Percentiles rank a stretch among this genome's conserved stretches.
Evolutionary conservation across 2,797 vertebrate species (phyloP).

Genomic region (Enoplosus armatus): DNA sequence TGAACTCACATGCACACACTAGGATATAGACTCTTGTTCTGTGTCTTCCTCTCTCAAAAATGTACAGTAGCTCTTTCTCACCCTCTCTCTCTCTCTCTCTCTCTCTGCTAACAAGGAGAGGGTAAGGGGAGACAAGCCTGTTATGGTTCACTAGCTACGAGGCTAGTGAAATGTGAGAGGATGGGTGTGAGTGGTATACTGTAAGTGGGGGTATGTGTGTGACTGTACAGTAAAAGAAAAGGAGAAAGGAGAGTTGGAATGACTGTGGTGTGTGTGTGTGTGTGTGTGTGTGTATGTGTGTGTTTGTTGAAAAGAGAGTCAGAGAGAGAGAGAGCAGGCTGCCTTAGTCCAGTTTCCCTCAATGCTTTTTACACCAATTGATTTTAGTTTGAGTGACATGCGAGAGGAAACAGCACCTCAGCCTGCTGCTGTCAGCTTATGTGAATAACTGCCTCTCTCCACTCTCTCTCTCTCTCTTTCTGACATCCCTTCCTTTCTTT

Average conservation of each 20-base stretch:
- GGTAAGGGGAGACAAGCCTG: constrained; percentile 48
- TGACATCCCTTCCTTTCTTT: constrained; percentile 50
- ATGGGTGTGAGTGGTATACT: constrained; percentile 44
- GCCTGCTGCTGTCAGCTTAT: constrained; percentile 81
- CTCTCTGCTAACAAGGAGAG: constrained; percentile 61
- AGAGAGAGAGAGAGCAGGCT: constrained; percentile 21
- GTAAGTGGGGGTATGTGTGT: constrained; percentile 31
- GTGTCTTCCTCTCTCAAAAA: neutral
- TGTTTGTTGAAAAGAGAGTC: constrained; percentile 7
- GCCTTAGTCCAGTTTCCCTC: constrained; percentile 65
- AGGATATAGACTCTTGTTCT: constrained; percentile 10
- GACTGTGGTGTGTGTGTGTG: constrained; percentile 20
- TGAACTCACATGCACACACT: constrained; percentile 10
- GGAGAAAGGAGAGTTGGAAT: constrained; percentile 1
- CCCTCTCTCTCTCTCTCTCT: constrained; percentile 7
- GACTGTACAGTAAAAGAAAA: constrained; percentile 38
- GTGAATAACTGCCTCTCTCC: constrained; percentile 78
- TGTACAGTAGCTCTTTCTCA: neutral
- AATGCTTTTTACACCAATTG: constrained; percentile 80
- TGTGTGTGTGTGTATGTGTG: constrained; percentile 13
- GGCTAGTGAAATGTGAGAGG: constrained; percentile 62
- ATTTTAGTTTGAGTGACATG: constrained; percentile 83
- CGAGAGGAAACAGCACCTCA: constrained; percentile 77
- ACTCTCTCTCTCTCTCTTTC: constrained; percentile 14
- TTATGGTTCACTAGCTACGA: constrained; percentile 59